Conservation (phyloP, 2,797 vertebrate species). For the Cossypha niveicapilla region DNA sequence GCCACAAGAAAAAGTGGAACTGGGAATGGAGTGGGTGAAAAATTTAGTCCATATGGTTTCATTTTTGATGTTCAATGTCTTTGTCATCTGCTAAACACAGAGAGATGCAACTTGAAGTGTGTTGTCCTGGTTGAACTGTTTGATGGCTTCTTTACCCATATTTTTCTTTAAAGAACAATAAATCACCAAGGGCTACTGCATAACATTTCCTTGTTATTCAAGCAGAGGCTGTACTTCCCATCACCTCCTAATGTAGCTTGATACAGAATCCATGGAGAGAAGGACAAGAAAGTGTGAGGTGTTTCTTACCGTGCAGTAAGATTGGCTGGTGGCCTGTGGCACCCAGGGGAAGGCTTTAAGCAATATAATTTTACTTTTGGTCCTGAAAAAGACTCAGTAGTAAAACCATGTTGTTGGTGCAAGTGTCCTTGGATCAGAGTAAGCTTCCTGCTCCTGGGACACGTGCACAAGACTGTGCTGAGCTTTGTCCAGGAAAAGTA, state of each 20-base stretch:
- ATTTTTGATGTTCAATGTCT: not conserved
- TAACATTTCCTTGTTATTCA: not conserved
- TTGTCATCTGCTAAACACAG: slow-evolving; percentile 19
- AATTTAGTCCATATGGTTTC: not conserved
- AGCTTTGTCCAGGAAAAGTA: not conserved
- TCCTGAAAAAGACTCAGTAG: not conserved
- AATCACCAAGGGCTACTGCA: not conserved
- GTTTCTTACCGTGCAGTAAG: not conserved
- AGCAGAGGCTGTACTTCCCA: not conserved
- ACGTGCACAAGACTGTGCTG: fast-evolving
- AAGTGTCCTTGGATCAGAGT: not conserved
- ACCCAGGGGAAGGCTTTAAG: not conserved
- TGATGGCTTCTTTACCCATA: not conserved
- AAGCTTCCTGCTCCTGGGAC: not conserved
- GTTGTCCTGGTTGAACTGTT: not conserved
- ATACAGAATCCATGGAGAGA: not conserved
- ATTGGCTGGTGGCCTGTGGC: not conserved
- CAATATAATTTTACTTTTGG: not conserved
- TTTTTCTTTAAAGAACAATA: not conserved
- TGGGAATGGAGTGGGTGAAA: not conserved
- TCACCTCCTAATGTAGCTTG: not conserved
- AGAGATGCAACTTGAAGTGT: not conserved
- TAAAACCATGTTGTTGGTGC: not conserved
- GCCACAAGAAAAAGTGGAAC: slow-evolving; percentile 22
- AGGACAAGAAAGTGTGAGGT: not conserved